Percentiles rank a stretch among this genome's conserved stretches.
phyloP scores from a whole-genome alignment of 2,797 vertebrate species.

The Masticophis lateralis region DNA sequence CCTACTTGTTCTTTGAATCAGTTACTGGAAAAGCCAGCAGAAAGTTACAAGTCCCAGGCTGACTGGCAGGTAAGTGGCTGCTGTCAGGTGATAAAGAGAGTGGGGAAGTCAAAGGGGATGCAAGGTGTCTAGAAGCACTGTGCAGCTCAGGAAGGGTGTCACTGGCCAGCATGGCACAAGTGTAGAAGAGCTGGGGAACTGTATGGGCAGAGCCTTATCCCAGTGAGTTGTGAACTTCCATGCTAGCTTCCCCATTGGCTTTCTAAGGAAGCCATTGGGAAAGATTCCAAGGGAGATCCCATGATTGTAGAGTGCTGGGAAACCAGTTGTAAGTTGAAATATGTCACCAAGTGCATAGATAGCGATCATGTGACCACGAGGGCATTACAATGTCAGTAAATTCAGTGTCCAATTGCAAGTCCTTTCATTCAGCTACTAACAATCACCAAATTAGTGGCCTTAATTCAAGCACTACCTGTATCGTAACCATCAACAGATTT shows the following conservation, averaged over 20 bases:
- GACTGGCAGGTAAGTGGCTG: background rate
- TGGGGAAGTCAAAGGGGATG: background rate
- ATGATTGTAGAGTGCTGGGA: background rate
- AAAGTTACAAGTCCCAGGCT: background rate
- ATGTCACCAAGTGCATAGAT: background rate
- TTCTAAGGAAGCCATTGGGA: background rate
- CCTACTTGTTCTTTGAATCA: background rate
- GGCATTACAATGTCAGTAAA: background rate
- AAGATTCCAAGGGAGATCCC: background rate
- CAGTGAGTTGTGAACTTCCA: background rate
- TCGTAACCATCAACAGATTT: background rate
- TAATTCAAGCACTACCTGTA: background rate
- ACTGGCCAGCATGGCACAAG: background rate
- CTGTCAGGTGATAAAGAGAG: background rate
- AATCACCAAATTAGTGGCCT: background rate
- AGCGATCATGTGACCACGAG: background rate
- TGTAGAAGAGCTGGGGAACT: background rate
- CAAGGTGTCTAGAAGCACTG: background rate
- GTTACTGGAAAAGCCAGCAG: background rate
- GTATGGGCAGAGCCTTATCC: background rate
- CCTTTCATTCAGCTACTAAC: background rate
- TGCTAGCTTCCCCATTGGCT: background rate
- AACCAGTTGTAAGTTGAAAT: background rate
- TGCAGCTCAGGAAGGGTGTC: background rate
- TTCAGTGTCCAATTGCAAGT: background rate